Base-by-base conservation (phyloP, 1,140 invertebrate genomes). In the Meloidogyne exigua region DNA sequence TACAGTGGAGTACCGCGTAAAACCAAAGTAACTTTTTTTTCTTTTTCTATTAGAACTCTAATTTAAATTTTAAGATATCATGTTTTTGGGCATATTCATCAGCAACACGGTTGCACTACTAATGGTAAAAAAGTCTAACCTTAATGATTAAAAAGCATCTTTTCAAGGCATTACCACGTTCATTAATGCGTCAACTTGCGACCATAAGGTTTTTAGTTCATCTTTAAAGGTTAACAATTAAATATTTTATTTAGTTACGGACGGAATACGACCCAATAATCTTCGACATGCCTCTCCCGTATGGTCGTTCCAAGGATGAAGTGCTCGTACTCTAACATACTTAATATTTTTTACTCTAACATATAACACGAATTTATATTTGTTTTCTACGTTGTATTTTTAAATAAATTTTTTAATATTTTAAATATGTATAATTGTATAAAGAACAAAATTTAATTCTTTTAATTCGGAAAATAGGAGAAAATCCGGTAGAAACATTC, bases 1-100 rank as follows among this genome's bases (percentile, higher is more conserved):
- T 57, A 93, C 92, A 1, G 91, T 94, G 2, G 93, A 94, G 87
- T 89, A 91, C 77, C 88, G 93, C 57, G 91, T 94, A 4, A 91
- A 92, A 87, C 80, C 80, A 32, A 79, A 82, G 67, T 73, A 49
- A 64, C 44, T 12, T 0, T 32, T 13, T 23, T 23, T 69, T 13
- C 0, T 28, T 21, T 13, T 15, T 28, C 11, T 32, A n/a, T 68
- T 42, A 32, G 18, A 67, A 71, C 26, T 25, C 4, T 1, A 36
- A 21, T 5, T 32, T 66, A 64, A 25, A 21, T 65, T 36, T 18
- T 73, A 25, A 93, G 92, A 92, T 82, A 83, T 62, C 81, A 82
- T 69, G 79, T 83, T 57, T 82, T 82, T 65, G 81, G 81, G 12
- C 81, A 82, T 49, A 83, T 82, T 69, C 81, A 82, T 68, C 78